Percentiles rank a stretch among this genome's conserved stretches.
These are phyloP conservation scores for Phycodurus eques DNA, from an alignment of 2,113 vertebrate species.

Conservation along the genomic window DNA sequence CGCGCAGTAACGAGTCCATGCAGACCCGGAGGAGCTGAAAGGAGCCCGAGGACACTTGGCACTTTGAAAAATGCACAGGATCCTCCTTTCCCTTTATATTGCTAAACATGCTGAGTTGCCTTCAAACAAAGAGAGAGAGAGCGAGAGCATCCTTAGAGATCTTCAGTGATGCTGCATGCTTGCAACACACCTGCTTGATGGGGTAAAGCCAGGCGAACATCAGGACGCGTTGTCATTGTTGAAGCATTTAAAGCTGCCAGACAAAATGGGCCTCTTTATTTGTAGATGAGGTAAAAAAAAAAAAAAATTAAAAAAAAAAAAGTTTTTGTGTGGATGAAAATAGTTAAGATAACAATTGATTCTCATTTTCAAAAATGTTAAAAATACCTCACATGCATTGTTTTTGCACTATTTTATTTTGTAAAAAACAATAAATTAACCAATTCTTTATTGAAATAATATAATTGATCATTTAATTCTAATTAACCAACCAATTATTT, in stretches of 20 bases:
- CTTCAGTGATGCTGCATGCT: background rate
- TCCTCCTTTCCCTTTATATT: conserved; percentile 12
- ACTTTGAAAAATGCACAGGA: conserved; percentile 32
- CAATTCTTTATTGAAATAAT: too few species aligned
- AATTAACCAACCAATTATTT: too few species aligned
- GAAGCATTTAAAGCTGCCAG: background rate
- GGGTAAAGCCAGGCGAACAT: background rate
- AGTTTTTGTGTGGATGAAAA: too few species aligned
- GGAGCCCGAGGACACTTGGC: conserved; percentile 25
- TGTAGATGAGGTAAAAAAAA: background rate
- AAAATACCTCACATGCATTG: too few species aligned
- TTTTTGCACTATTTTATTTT: too few species aligned
- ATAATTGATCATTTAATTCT: too few species aligned
- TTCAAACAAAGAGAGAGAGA: background rate
- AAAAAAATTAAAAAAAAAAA: background rate
- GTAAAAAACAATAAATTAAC: too few species aligned
- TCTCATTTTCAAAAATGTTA: too few species aligned
- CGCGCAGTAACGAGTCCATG: conserved; percentile 42
- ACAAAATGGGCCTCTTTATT: background rate
- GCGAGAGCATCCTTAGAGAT: background rate
- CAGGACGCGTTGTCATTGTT: background rate
- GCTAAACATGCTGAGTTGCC: conserved; percentile 21
- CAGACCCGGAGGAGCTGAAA: conserved; percentile 47
- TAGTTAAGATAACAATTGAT: too few species aligned
- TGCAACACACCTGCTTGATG: background rate